phyloP scores from a whole-genome alignment of 2,113 vertebrate species.

The Peromyscus maniculatus region DNA sequence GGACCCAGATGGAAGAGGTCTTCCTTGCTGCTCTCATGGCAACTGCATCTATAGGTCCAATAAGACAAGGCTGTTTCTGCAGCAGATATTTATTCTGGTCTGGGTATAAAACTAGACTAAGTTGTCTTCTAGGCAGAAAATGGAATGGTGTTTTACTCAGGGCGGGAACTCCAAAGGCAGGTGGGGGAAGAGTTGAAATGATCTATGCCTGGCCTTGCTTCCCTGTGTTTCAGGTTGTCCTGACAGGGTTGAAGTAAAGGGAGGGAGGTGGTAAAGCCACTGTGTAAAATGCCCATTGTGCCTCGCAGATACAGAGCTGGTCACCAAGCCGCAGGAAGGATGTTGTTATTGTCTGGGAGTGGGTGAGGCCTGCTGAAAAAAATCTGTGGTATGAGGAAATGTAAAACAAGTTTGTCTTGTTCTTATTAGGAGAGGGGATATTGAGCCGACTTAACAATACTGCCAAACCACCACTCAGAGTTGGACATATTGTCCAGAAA shows the following conservation, averaged over 20 bases:
- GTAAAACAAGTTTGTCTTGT: constrained; percentile 67
- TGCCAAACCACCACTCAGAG: background rate
- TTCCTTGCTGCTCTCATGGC: background rate
- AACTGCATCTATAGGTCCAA: background rate
- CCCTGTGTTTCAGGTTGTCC: constrained; percentile 52
- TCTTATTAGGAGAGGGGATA: constrained; percentile 66
- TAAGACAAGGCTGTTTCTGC: background rate
- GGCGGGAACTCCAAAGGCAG: constrained; percentile 64
- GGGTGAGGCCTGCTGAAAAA: constrained; percentile 77
- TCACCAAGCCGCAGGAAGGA: constrained; percentile 73
- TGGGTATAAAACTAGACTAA: constrained; percentile 14
- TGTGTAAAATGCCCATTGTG: constrained; percentile 33
- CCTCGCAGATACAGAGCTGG: constrained; percentile 39
- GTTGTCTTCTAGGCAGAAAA: constrained; percentile 66
- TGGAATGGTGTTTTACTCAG: constrained; percentile 43
- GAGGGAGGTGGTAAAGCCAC: constrained; percentile 57
- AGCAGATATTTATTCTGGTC: constrained; percentile 57
- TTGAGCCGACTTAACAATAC: constrained; percentile 41
- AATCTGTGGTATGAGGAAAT: constrained; percentile 81
- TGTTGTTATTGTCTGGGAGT: constrained; percentile 77
- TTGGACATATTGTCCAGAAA: constrained; percentile 6
- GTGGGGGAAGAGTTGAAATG: background rate
- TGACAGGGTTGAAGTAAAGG: constrained; percentile 70
- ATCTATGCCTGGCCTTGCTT: background rate
- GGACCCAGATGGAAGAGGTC: background rate